A percentile compares a stretch with the other conserved stretches of the same genome.
Evolutionary conservation across 1,140 invertebrate species (phyloP).

Genomic region (Cydia fagiglandana): DNA sequence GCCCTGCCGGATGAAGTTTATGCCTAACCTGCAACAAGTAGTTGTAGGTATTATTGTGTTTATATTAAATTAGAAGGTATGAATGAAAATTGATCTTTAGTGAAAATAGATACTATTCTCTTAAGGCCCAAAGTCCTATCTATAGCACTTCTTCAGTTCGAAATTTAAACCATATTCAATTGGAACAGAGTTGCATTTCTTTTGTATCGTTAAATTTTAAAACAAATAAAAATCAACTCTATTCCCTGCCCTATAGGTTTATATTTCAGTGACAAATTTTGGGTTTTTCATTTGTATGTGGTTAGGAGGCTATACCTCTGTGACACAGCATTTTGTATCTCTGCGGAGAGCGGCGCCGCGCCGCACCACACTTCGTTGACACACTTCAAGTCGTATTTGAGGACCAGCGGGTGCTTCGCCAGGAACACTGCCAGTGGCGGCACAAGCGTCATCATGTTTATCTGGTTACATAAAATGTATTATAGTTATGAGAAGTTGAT

Average conservation of each 20-base stretch:
- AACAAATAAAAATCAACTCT: too few relatives aligned
- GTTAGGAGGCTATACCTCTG: too few relatives aligned
- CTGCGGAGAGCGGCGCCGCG: slow-evolving; percentile 79
- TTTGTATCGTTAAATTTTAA: too few relatives aligned
- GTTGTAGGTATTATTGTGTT: neutral
- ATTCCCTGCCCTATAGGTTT: too few relatives aligned
- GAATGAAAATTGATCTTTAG: neutral
- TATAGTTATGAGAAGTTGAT: neutral
- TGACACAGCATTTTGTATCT: slow-evolving; percentile 69
- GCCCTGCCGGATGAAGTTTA: slow-evolving; percentile 81
- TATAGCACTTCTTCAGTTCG: too few relatives aligned
- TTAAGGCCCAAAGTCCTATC: too few relatives aligned
- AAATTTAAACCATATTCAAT: too few relatives aligned
- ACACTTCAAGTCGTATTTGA: slow-evolving; percentile 81
- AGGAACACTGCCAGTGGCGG: slow-evolving; percentile 84
- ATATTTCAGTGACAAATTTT: too few relatives aligned
- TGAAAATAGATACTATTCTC: neutral
- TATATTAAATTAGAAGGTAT: neutral
- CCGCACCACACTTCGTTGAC: slow-evolving; percentile 81
- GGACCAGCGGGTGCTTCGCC: slow-evolving; percentile 82
- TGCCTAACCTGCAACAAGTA: slow-evolving; percentile 63
- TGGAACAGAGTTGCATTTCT: too few relatives aligned
- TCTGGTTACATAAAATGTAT: slow-evolving; percentile 53
- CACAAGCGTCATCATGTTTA: slow-evolving; percentile 81
- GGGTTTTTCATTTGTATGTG: too few relatives aligned